These are phyloP conservation scores for Elysia chlorotica DNA, from an alignment of 1,140 invertebrate species.

Conservation along the genomic window DNA sequence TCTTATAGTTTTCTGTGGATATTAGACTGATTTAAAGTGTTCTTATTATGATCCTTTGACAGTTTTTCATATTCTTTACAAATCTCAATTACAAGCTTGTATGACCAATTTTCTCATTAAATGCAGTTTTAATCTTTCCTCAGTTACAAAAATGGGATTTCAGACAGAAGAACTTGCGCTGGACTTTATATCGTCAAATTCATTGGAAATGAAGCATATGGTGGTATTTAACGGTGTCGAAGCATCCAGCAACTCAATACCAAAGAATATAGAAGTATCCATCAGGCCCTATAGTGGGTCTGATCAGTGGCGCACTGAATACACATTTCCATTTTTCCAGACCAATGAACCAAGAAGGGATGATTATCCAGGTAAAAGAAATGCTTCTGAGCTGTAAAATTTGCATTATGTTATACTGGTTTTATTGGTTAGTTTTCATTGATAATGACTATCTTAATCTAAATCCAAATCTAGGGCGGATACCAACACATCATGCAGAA, in stretches of 20 bases:
- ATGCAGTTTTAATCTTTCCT: not conserved
- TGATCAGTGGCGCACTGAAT: not conserved
- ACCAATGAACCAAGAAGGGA: not conserved
- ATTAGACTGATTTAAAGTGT: not conserved
- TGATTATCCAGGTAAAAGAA: no score
- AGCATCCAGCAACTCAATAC: not conserved
- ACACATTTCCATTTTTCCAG: not conserved
- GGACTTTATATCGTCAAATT: not conserved
- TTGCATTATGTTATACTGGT: no score
- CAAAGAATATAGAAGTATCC: not conserved
- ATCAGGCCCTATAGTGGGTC: not conserved
- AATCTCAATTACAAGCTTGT: not conserved
- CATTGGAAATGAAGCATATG: not conserved
- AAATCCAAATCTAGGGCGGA: no score
- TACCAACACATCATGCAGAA: no score
- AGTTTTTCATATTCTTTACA: not conserved
- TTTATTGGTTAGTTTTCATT: no score
- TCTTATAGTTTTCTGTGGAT: not conserved
- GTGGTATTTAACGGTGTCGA: not conserved
- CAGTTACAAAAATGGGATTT: not conserved
- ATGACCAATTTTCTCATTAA: not conserved
- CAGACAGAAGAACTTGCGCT: not conserved
- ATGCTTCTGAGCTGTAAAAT: no score
- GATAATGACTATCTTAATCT: no score
- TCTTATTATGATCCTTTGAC: not conserved